A percentile compares a stretch with the other conserved stretches of the same genome.
Conservation (phyloP, 2,797 vertebrate genomes). For the Eulemur mongoz region DNA sequence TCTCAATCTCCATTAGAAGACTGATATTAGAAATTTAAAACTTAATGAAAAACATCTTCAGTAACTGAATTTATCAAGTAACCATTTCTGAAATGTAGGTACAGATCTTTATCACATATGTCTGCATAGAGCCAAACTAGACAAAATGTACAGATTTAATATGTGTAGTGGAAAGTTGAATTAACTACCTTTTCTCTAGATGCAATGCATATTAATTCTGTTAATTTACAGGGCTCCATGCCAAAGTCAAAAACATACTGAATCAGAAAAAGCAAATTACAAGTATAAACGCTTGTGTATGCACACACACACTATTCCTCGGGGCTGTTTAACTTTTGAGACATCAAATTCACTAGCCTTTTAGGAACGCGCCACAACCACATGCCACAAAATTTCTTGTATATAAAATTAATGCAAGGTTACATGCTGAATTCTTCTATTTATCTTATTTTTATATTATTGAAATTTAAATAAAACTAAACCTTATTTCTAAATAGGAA, state of each 20-base stretch:
- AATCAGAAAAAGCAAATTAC: slow-evolving; percentile 70
- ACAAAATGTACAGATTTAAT: slow-evolving; percentile 51
- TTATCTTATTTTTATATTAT: slow-evolving; percentile 26
- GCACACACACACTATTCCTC: slow-evolving; percentile 57
- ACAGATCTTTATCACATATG: slow-evolving; percentile 16
- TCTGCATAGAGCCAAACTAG: background rate
- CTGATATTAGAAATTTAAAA: slow-evolving; percentile 55
- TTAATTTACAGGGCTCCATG: slow-evolving; percentile 59
- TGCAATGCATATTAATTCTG: slow-evolving; percentile 59
- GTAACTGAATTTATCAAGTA: slow-evolving; percentile 59
- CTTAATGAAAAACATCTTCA: slow-evolving; percentile 63
- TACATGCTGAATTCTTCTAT: background rate
- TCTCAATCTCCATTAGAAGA: slow-evolving; percentile 28
- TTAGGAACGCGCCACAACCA: slow-evolving; percentile 37
- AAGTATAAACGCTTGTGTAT: slow-evolving; percentile 63
- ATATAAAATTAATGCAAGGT: background rate
- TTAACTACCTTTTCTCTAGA: slow-evolving; percentile 62
- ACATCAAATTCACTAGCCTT: slow-evolving; percentile 57
- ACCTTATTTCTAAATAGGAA: slow-evolving; percentile 38
- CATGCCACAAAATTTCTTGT: slow-evolving; percentile 54
- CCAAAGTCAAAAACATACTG: slow-evolving; percentile 64
- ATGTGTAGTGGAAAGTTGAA: slow-evolving; percentile 36
- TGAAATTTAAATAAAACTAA: slow-evolving; percentile 37
- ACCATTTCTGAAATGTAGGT: slow-evolving; percentile 40
- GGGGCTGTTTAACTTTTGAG: slow-evolving; percentile 57